phyloP scores from a whole-genome alignment of 1,140 invertebrate species.

The Drosophila novamexicana region DNA sequence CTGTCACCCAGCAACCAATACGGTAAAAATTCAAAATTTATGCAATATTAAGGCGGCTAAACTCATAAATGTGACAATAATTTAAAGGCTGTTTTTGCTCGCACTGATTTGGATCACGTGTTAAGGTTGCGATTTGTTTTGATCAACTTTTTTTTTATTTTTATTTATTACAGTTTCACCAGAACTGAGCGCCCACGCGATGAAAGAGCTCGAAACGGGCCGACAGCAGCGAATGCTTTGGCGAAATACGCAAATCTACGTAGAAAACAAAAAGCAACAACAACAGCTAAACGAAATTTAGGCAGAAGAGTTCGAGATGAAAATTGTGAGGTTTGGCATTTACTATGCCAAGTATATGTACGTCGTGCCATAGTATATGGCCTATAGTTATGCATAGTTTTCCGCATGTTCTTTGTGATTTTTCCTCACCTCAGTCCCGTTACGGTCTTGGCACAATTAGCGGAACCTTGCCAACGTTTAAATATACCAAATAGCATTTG shows the following conservation, averaged over 20 bases:
- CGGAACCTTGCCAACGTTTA: conserved; percentile 55
- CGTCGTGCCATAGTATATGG: background rate
- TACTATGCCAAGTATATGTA: conserved; percentile 14
- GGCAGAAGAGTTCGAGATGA: conserved; percentile 26
- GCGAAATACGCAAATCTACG: conserved; percentile 42
- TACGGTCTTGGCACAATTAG: conserved; percentile 75
- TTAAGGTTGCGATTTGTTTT: conserved; percentile 23
- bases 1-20: conserved; percentile 30
- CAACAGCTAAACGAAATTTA: background rate
- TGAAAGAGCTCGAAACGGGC: conserved; percentile 13
- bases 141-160: conserved; percentile 1
- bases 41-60: conserved; percentile 23
- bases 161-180: conserved; percentile 28
- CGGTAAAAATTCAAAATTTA: conserved; percentile 37
- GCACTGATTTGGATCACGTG: conserved; percentile 41
- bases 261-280: conserved; percentile 4
- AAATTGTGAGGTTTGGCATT: conserved; percentile 20
- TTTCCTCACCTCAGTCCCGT: conserved; percentile 61
- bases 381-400: conserved; percentile 44
- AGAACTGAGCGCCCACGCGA: conserved; percentile 20
- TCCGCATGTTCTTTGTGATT: conserved; percentile 41
- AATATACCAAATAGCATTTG: conserved; percentile 10
- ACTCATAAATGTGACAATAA: conserved; percentile 54
- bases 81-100: conserved; percentile 2
- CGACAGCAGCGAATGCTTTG: conserved; percentile 35